Evolutionary conservation across 2,797 vertebrate species (phyloP).

Genomic region (Octomys mimax): DNA sequence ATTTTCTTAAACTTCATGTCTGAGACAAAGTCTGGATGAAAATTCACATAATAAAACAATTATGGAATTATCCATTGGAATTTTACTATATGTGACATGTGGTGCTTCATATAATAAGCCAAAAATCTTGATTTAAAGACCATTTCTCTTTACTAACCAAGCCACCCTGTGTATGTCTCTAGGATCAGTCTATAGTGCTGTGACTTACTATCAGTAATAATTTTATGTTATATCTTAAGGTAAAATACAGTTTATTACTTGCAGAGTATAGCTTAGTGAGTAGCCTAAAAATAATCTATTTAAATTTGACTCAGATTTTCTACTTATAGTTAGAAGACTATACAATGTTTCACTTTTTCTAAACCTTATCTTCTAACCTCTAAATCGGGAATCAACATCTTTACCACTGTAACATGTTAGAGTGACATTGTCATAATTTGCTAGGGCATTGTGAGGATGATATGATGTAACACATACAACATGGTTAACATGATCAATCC

Average conservation of each 20-base stretch:
- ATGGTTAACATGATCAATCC: not conserved
- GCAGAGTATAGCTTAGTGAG: not conserved
- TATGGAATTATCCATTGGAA: not conserved
- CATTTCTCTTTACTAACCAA: not conserved
- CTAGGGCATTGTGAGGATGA: not conserved
- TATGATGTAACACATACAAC: not conserved
- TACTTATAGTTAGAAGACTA: not conserved
- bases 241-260: not conserved
- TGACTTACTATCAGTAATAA: not conserved
- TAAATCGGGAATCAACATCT: not conserved
- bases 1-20: not conserved
- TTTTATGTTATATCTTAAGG: not conserved
- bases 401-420: no score
- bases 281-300: not conserved
- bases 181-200: not conserved
- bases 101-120: not conserved
- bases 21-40: conserved; percentile 2
- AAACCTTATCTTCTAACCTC: not conserved
- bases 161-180: not conserved
- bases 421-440: not conserved
- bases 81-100: not conserved
- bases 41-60: not conserved
- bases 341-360: not conserved
- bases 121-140: not conserved
- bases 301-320: not conserved